Evolutionary conservation across 2,113 vertebrate genomes (phyloP), one percentile per base, ranked within the genome.

Genomic region (Catharus bicknelli): DNA sequence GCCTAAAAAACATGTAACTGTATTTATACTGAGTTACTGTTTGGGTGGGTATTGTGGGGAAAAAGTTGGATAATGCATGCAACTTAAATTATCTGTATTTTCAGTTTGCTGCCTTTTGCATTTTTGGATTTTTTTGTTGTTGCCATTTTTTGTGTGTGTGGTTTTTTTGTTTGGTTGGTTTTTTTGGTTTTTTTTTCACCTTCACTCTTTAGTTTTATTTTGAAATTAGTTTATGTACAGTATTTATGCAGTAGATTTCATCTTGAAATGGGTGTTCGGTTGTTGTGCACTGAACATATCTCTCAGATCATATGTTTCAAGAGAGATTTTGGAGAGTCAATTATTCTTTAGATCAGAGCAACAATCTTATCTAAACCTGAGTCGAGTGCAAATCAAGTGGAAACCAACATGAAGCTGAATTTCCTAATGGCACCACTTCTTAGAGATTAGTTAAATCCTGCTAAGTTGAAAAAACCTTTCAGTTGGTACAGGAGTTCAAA

Each of bases 401-500:
- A 89, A 94, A 88, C 47, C 21, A 51, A 29, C 45, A 25, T 11
- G 69, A 58, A 81, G 45, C 45, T 75, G 68, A 45, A 59, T 58
- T 94, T 86, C 67, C 40, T 87, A 62, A 89, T 77, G 47, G 51
- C 36, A 55, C 70, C 19, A 12, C 43, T 29, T 86, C 86, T 84
- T 50, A 85, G 50, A 72, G 78, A 72, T 45, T 10, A 72, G 76
- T 88, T 93, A 78, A 66, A 43, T 79, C 50, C 59, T 82, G 47
- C 26, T 82, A 72, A 75, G 30, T 85, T 86, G 84, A 74, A 95
- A 87, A 83, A 2, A 2, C 25, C 4, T 2, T 73, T 94, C 59
- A 59, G 40, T 32, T 95, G 87, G 83, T 90, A 79, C 58, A 79
- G 86, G 83, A 93, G 74, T 92, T 89, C 89, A 96, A 93, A 57